Evolutionary conservation across 2,888 invertebrate genomes (phyloP), one percentile per base, ranked within the genome.

Genomic region (Troides aeacus): DNA sequence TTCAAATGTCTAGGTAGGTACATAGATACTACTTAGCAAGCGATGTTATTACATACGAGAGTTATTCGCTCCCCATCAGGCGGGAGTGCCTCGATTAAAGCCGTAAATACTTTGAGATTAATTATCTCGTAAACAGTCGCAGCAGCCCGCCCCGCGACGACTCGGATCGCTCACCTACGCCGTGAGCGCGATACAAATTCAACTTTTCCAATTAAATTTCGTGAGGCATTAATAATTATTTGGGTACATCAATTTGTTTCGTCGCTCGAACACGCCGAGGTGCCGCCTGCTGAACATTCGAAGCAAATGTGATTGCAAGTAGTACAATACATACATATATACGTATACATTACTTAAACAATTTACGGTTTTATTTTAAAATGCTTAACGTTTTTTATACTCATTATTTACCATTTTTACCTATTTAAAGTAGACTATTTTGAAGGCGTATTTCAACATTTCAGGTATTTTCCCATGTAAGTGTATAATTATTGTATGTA

Each of bases 181-280:
- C 90, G 91, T 89, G 88, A 89, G 87, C 90, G 87, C 88, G 92
- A 90, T 90, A 92, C 92, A 90, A 92, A 92, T 93, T 92, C 92
- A 93, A 93, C 93, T 93, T 93, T 93, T 93, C 93, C 93, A 93
- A 93, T 93, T 93, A 93, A 93, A 93, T 93, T 93, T 93, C 92
- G 91, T 93, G 92, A 93, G 91, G 93, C 93, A 93, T 93, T 92
- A 93, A 93, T 93, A 93, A 93, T 93, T 93, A 92, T 93, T 92
- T 92, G 90, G 93, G 92, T 93, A 93, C 93, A 93, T 93, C 93
- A 93, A 93, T 93, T 93, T 93, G 92, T 93, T 92, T 91, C 93
- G 89, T 89, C 88, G 87, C 88, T 81, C 80, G 80, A 74, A 79
- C 50, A 78, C 79, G 80, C 77, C 78, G 84, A 82, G 78, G 83